Percentiles rank a stretch among this genome's conserved stretches.
Conservation (phyloP, 1,140 invertebrate species). For the Drosophila neocordata region DNA sequence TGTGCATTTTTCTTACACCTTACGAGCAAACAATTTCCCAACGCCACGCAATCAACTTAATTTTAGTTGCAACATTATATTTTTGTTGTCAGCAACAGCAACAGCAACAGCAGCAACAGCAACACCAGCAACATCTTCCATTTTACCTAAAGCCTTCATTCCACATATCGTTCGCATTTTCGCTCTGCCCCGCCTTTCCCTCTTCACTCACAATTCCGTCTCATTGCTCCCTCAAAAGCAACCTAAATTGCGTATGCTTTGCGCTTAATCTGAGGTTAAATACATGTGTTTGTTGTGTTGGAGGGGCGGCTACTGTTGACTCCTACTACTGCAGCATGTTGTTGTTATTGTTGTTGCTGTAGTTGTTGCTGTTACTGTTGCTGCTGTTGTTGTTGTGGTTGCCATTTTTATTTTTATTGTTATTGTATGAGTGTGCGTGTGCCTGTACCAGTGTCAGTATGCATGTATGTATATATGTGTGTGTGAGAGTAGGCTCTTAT, state of each 20-base stretch:
- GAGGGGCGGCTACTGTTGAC: not conserved
- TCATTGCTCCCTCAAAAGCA: not conserved
- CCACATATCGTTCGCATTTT: not conserved
- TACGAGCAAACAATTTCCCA: slow-evolving; percentile 67
- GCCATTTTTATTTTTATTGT: slow-evolving; percentile 63
- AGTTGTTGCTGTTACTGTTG: slow-evolving; percentile 58
- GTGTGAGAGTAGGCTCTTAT: slow-evolving; percentile 11
- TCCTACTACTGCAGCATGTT: not conserved
- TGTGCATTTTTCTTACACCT: slow-evolving; percentile 70
- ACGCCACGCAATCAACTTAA: slow-evolving; percentile 77
- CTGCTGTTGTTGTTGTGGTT: slow-evolving; percentile 55
- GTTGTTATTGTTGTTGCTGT: slow-evolving; percentile 49
- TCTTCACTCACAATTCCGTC: not conserved
- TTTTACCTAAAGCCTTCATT: not conserved
- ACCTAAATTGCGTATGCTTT: slow-evolving; percentile 41
- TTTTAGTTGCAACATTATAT: slow-evolving; percentile 78
- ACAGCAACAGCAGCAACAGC: not conserved
- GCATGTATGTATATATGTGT: not conserved
- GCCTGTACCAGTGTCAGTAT: not conserved
- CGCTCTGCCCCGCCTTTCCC: not conserved
- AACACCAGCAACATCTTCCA: slow-evolving; percentile 1
- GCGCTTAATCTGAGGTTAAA: slow-evolving; percentile 76
- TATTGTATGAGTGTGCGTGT: slow-evolving; percentile 32
- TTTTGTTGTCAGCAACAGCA: slow-evolving; percentile 47
- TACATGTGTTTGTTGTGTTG: slow-evolving; percentile 62